Evolutionary conservation across 2,888 invertebrate species (phyloP).

Genomic region (Physocephala rufipes): DNA sequence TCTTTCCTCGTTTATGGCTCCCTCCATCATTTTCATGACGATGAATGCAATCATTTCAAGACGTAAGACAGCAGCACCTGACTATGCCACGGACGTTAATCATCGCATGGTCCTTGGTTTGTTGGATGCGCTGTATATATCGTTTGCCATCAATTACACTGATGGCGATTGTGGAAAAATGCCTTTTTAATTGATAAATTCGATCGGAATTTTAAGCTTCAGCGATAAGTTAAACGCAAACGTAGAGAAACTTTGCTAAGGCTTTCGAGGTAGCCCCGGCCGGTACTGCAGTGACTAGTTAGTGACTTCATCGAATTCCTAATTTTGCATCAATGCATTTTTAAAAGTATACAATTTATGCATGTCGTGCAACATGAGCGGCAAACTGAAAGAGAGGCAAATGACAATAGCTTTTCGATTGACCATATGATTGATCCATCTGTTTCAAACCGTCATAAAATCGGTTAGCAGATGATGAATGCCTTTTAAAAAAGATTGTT

Average conservation of each 20-base stretch:
- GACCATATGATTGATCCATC: no score
- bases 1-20: no score
- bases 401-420: no score
- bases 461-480: no score
- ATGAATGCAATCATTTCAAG: slow-evolving; percentile 16
- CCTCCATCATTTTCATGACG: neutral
- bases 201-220: slow-evolving; percentile 48
- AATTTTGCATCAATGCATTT: no score
- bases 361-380: no score
- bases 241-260: no score
- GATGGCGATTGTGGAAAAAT: slow-evolving; percentile 34
- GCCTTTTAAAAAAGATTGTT: no score
- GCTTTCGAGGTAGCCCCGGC: neutral
- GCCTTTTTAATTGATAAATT: slow-evolving; percentile 48
- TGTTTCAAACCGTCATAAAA: no score
- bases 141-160: slow-evolving; percentile 22
- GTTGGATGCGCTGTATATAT: neutral
- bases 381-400: no score
- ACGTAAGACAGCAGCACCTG: slow-evolving; percentile 37
- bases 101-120: neutral
- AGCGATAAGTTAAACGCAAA: slow-evolving; percentile 47
- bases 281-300: neutral
- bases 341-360: no score
- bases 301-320: no score
- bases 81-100: slow-evolving; percentile 20